These are phyloP conservation scores for Acromyrmex heyeri DNA, from an alignment of 1,140 invertebrate genomes.

Conservation along the genomic window DNA sequence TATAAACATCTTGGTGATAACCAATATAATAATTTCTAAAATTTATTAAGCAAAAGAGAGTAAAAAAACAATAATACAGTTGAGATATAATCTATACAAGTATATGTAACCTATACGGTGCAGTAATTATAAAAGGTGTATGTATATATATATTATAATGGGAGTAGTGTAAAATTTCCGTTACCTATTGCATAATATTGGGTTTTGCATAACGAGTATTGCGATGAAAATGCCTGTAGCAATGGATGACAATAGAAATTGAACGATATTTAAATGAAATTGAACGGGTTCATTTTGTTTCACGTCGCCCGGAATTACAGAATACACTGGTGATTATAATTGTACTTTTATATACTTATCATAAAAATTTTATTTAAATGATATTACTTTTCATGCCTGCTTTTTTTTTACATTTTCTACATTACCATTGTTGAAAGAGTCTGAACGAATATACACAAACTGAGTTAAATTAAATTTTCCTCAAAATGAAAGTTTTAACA, in stretches of 20 bases:
- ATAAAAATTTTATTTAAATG: neutral
- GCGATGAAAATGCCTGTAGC: neutral
- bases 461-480: constrained; percentile 11
- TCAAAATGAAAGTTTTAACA: neutral
- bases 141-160: no score
- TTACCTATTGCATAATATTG: neutral
- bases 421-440: neutral
- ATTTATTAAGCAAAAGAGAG: neutral
- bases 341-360: neutral
- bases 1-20: neutral
- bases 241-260: constrained; percentile 26
- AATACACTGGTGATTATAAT: neutral
- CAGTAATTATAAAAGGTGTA: neutral
- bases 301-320: neutral
- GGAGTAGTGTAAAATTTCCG: neutral
- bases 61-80: neutral
- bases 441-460: neutral
- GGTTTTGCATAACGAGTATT: neutral
- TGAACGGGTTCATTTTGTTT: neutral
- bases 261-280: constrained; percentile 13
- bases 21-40: neutral
- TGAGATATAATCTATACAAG: neutral
- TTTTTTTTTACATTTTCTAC: constrained; percentile 3
- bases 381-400: neutral
- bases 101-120: no score